A percentile compares a stretch with the other conserved stretches of the same genome.
Conservation (phyloP, 2,797 vertebrate species). For the Hydrocynus forskahlii region DNA sequence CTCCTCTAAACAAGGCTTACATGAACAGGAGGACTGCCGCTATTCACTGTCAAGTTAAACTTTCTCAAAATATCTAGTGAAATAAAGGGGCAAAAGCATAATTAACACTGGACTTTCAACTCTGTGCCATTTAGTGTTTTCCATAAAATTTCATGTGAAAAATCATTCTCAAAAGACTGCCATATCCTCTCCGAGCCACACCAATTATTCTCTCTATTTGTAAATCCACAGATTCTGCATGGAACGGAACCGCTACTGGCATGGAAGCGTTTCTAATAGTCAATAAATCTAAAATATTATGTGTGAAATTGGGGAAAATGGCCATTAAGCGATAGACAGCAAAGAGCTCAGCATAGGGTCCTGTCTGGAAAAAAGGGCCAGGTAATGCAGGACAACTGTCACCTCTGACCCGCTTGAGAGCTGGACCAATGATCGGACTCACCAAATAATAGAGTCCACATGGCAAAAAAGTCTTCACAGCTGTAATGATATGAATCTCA, state of each 20-base stretch:
- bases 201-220: conserved; percentile 89
- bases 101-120: conserved; percentile 50
- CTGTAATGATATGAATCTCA: conserved; percentile 79
- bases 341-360: conserved; percentile 85
- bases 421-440: conserved; percentile 85
- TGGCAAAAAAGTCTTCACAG: conserved; percentile 78
- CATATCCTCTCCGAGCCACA: conserved; percentile 68
- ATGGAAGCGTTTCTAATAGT: conserved; percentile 93
- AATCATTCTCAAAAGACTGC: conserved; percentile 59
- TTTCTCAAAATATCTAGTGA: conserved; percentile 33
- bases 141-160: conserved; percentile 78
- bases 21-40: not conserved
- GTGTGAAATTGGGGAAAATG: conserved; percentile 95
- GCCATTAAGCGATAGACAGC: conserved; percentile 93
- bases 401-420: conserved; percentile 91
- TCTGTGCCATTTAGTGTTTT: conserved; percentile 54
- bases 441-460: conserved; percentile 85
- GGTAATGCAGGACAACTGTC: conserved; percentile 99
- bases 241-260: conserved; percentile 91
- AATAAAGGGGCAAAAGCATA: conserved; percentile 55
- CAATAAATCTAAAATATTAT: conserved; percentile 99
- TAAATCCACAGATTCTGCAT: conserved; percentile 80
- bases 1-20: not conserved
- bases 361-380: conserved; percentile 81
- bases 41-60: not conserved